Conservation (phyloP, 2,888 invertebrate species). For the Trilocha varians region DNA sequence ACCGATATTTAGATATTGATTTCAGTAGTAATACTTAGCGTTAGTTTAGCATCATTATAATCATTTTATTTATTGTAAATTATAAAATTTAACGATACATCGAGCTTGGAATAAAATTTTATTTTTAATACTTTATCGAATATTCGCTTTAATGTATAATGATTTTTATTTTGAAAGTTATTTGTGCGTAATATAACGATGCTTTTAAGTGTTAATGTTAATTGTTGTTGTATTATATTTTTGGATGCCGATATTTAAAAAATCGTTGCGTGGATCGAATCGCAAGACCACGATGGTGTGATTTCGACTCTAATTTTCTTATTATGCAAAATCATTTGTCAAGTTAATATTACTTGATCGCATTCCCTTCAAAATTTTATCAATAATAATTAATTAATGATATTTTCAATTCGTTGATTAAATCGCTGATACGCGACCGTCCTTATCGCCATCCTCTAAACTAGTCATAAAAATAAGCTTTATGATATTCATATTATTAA, state of each 20-base stretch:
- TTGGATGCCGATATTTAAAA: conserved; percentile 59
- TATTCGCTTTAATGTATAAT: conserved; percentile 58
- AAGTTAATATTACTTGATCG: conserved; percentile 39
- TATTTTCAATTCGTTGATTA: conserved; percentile 52
- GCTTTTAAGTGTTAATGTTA: no score
- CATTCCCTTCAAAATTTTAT: conserved; percentile 58
- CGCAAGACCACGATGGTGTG: conserved; percentile 21
- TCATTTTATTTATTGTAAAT: background rate
- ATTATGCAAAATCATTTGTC: conserved; percentile 22
- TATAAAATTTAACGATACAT: conserved; percentile 40
- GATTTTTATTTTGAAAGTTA: conserved; percentile 52
- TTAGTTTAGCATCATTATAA: conserved; percentile 48
- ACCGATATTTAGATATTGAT: conserved; percentile 49
- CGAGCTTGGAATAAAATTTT: conserved; percentile 64
- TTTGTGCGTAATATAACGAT: conserved; percentile 57
- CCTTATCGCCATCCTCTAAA: conserved; percentile 73
- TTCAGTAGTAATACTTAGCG: conserved; percentile 50
- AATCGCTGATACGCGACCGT: conserved; percentile 68
- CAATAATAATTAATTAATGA: conserved; percentile 51
- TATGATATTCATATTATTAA: conserved; percentile 7
- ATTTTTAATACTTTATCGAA: conserved; percentile 60
- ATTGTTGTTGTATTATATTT: conserved; percentile 66
- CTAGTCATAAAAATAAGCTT: conserved; percentile 63
- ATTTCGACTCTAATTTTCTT: conserved; percentile 14
- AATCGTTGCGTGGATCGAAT: conserved; percentile 38